Conservation (phyloP, 2,113 vertebrate genomes). For the Engystomops pustulosus region DNA sequence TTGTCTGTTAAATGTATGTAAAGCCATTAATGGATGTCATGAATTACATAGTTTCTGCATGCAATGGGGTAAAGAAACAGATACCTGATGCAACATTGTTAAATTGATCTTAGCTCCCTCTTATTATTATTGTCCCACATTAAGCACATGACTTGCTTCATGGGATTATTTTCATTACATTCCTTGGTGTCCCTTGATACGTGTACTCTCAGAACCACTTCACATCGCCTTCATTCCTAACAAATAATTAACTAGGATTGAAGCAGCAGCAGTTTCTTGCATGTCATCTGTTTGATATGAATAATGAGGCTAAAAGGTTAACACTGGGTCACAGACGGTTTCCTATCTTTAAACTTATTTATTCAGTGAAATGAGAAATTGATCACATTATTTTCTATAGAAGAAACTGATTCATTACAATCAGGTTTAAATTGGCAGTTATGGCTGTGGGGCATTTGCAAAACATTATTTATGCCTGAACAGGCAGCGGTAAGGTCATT, state of each 20-base stretch:
- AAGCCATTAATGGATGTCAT: neutral
- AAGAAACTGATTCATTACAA: slow-evolving; percentile 98
- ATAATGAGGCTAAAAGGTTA: slow-evolving; percentile 92
- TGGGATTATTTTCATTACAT: slow-evolving; percentile 70
- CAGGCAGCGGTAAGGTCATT: slow-evolving; percentile 89
- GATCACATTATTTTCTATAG: slow-evolving; percentile 98
- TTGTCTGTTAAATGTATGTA: no score
- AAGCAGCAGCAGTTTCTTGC: slow-evolving; percentile 81
- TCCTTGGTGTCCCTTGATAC: slow-evolving; percentile 78
- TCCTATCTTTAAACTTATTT: slow-evolving; percentile 94
- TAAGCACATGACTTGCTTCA: slow-evolving; percentile 65
- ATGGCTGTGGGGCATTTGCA: slow-evolving; percentile 84
- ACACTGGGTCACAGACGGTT: slow-evolving; percentile 85
- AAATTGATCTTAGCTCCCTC: slow-evolving; percentile 53
- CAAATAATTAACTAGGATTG: slow-evolving; percentile 91
- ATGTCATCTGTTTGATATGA: slow-evolving; percentile 88
- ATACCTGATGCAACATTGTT: slow-evolving; percentile 20
- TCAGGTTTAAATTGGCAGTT: slow-evolving; percentile 96
- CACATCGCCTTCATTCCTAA: slow-evolving; percentile 77
- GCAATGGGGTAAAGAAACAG: neutral
- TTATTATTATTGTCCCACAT: slow-evolving; percentile 67
- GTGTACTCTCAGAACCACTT: slow-evolving; percentile 85
- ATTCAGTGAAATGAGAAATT: slow-evolving; percentile 99
- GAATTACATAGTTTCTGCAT: neutral
- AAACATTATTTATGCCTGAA: slow-evolving; percentile 91